Base-by-base conservation (phyloP, 2,113 vertebrate species). In the Macaca nemestrina region DNA sequence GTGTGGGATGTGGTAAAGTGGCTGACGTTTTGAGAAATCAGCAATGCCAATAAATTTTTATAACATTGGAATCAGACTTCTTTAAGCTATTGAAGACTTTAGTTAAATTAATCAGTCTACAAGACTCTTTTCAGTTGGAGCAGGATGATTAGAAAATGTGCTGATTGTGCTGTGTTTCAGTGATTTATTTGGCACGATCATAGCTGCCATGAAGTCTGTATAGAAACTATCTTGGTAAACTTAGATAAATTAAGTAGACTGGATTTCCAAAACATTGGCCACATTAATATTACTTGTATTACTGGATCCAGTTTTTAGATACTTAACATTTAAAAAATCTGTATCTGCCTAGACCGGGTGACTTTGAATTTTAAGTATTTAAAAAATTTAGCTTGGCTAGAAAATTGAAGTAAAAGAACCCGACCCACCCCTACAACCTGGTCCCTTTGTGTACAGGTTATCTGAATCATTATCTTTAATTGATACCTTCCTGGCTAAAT, bases 11-110 rank as follows among this genome's bases (percentile, higher is more conserved):
- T 98, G 98, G 97, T 98, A 99, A 98, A 99, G 98, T 94, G 98
- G 98, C 98, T 98, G 98, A 98, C 68, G 97, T 99, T 98, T 98
- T 99, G 98, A 99, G 98, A 99, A 99, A 98, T 99, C 98, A 98
- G 98, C 98, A 98, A 98, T 96, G 98, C 98, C 98, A 98, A 97
- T 98, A 98, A 98, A 98, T 97, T 98, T 98, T 98, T 97, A 98
- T 96, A 97, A 90, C 97, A 78, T 98, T 96, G 61, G 95, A 99
- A 98, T 98, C 98, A 98, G 93, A 98, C 98, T 99, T 98, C 98
- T 98, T 98, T 98, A 97, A 97, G 93, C 97, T 98, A 85, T 97
- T 98, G 97, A 98, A 96, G 98, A 99, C 98, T 98, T 99, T 97
- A 98, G 98, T 98, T 98, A 99, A 99, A 99, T 99, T 97, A 99